These are phyloP conservation scores for Calcarius lapponicus DNA, from an alignment of 2,797 vertebrate species.

Conservation along the genomic window DNA sequence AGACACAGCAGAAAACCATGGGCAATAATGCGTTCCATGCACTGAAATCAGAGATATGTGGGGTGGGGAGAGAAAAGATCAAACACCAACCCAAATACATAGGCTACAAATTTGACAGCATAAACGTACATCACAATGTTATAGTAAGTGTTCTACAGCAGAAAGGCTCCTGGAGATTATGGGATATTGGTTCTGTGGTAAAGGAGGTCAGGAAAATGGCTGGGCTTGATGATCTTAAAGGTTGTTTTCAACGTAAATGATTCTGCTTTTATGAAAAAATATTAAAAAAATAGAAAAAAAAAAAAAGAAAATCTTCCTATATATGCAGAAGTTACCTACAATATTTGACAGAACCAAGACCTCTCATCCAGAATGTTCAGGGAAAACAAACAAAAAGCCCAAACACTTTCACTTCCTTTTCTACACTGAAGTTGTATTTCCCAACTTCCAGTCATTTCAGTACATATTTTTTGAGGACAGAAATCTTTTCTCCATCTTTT, in stretches of 20 bases:
- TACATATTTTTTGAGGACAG: not conserved
- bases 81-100: not conserved
- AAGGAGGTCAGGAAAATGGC: not conserved
- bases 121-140: not conserved
- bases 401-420: not conserved
- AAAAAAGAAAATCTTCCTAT: not conserved
- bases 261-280: not conserved
- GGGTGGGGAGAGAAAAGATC: not conserved
- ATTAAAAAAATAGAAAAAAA: not conserved
- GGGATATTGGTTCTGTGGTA: not conserved
- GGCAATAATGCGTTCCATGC: not conserved
- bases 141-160: not conserved
- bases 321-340: rapidly evolving
- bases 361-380: not conserved
- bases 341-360: not conserved
- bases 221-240: not conserved
- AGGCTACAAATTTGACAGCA: not conserved
- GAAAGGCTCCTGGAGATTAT: not conserved
- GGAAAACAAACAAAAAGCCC: not conserved
- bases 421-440: not conserved
- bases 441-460: not conserved
- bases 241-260: not conserved
- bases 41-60: not conserved
- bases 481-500: not conserved
- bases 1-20: not conserved